phyloP scores from a whole-genome alignment of 2,797 vertebrate species.

The Rhyacichthys aspro region DNA sequence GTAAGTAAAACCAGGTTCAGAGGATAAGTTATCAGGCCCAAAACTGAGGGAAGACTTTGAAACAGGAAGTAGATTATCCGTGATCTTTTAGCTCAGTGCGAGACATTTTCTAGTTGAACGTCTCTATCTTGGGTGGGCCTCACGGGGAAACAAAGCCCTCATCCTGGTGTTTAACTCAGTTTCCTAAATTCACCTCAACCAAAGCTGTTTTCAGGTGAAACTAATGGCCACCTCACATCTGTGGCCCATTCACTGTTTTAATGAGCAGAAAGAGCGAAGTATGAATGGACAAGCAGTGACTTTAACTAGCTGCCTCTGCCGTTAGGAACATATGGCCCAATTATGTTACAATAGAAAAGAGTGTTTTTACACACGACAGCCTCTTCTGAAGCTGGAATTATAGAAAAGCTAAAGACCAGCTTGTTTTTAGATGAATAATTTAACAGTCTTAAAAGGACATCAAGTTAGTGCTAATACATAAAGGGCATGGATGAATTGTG shows the following conservation, averaged over 20 bases:
- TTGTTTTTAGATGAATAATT: neutral
- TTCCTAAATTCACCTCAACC: constrained; percentile 57
- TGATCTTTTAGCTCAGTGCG: constrained; percentile 1
- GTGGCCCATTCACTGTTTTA: constrained; percentile 73
- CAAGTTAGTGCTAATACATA: neutral
- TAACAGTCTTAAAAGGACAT: neutral
- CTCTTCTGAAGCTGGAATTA: neutral
- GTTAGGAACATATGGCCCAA: constrained; percentile 69
- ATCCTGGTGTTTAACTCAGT: constrained; percentile 44
- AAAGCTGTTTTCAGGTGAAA: constrained; percentile 63
- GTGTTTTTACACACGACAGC: constrained; percentile 12
- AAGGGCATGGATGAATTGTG: no score
- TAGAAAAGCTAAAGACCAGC: constrained; percentile 8
- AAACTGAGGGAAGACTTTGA: constrained; percentile 25
- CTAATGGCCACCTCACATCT: constrained; percentile 73
- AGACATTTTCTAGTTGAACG: neutral
- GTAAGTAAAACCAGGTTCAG: constrained; percentile 23
- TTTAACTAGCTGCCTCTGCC: constrained; percentile 73
- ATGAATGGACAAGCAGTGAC: constrained; percentile 74
- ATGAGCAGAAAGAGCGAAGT: constrained; percentile 56
- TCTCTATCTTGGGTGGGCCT: constrained; percentile 62
- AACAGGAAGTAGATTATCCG: constrained; percentile 24
- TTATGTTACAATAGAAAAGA: constrained; percentile 56
- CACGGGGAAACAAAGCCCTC: constrained; percentile 40
- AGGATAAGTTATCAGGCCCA: constrained; percentile 16